Base-by-base conservation (phyloP, 35 echinoderm and acorn worm species). In the Chiridota heheva region DNA sequence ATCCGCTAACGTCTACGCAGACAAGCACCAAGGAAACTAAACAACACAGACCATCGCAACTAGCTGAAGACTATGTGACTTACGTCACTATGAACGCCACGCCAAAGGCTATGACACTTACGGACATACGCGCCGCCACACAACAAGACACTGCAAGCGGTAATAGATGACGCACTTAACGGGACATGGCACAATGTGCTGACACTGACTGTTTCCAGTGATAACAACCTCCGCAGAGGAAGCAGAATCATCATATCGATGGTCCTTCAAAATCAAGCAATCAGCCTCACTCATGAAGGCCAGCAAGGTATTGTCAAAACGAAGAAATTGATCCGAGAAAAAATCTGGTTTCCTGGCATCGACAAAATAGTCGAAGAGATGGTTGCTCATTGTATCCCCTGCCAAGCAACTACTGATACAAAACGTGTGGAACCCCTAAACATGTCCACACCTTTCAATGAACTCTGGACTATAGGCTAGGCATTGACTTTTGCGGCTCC, bases 401-500 rank as follows among this genome's bases (percentile, higher is more conserved):
- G 73, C 73, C 73, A 77, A 24, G 73, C 73, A 58, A 59, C 73
- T 24, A 58, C 73, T 55, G 73, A 58, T 53, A 10, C 24, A 46
- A 77, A 55, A 55, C 48, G 48, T 22, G 48, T 31, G 2, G 82
- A 86, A 86, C 82, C 82, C n/a, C 33, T 86, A 4, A 48, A 76
- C 42, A 64, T 86, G 58, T 62, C 82, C 3, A 15, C 60, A 36
- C 41, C 65, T 24, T 70, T 70, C 17, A 1, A 86, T n/a, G 6
- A 42, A 30, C 67, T 69, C 10, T 81, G 73, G 67, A 37, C 35
- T 17, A 34, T 73, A n/a, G n/a, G 25, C 18, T 83, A 62, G 51
- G 44, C 7, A 71, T 82, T 25, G 86, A 89, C 67, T 82, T 89
- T 35, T 73, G 42, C 47, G 76, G 86, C 22, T 66, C 86, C 60